These are phyloP conservation scores for Zaprionus inermis DNA, from an alignment of 1,140 invertebrate genomes.

Conservation along the genomic window DNA sequence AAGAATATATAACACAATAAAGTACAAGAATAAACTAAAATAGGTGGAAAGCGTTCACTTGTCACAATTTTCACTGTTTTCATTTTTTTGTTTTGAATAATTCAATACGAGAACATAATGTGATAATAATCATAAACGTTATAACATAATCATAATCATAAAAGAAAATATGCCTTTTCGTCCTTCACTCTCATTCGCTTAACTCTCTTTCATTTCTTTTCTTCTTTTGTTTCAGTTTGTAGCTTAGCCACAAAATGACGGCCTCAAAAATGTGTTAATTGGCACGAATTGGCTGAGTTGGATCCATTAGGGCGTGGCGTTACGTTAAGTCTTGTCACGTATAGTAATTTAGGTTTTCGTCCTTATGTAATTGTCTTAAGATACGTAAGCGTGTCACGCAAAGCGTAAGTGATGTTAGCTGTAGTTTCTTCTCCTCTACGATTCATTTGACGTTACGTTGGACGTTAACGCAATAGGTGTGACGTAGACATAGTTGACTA, in stretches of 20 bases:
- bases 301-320: slow-evolving; percentile 22
- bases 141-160: slow-evolving; percentile 14
- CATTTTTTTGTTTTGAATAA: slow-evolving; percentile 3
- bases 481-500: slow-evolving; percentile 40
- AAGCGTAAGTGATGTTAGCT: slow-evolving; percentile 1
- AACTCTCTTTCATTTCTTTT: neutral
- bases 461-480: slow-evolving; percentile 5
- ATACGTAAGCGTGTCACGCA: neutral
- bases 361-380: neutral
- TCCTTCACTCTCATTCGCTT: slow-evolving; percentile 12
- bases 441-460: slow-evolving; percentile 15
- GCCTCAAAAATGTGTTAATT: slow-evolving; percentile 30
- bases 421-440: neutral
- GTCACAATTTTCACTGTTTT: slow-evolving; percentile 43
- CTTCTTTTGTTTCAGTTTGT: slow-evolving; percentile 21
- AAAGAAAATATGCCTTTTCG: slow-evolving; percentile 49
- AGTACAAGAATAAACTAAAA: slow-evolving; percentile 38
- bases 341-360: neutral
- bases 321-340: neutral
- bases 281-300: slow-evolving; percentile 36
- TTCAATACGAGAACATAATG: slow-evolving; percentile 22
- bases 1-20: slow-evolving; percentile 39
- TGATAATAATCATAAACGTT: slow-evolving; percentile 18
- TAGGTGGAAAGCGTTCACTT: slow-evolving; percentile 67
- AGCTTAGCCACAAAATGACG: slow-evolving; percentile 47